Evolutionary conservation across 2,888 invertebrate genomes (phyloP).

Genomic region (Clanis bilineata): DNA sequence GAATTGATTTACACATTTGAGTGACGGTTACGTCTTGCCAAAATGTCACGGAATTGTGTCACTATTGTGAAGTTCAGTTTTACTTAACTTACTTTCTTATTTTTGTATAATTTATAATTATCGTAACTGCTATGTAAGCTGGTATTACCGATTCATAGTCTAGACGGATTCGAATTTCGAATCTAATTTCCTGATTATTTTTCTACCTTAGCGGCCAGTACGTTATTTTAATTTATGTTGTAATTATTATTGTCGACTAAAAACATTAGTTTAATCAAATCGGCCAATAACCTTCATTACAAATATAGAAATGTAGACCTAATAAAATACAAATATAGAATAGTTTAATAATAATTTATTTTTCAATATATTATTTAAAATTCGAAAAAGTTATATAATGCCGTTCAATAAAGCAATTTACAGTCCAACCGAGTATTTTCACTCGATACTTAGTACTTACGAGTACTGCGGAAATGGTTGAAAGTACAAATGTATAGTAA

Average conservation of each 20-base stretch:
- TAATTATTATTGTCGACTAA: not conserved
- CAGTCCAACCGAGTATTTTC: not conserved
- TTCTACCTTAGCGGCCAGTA: not conserved
- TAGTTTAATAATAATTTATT: not conserved
- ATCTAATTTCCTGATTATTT: not conserved
- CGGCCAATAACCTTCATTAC: not conserved
- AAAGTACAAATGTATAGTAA: slow-evolving; percentile 14
- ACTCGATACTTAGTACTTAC: not conserved
- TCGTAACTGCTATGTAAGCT: not conserved
- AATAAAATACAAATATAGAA: not conserved
- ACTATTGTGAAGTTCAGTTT: not conserved
- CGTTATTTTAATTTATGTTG: not conserved
- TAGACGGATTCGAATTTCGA: not conserved
- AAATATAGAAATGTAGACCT: not conserved
- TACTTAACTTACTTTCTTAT: not conserved
- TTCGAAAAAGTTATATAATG: not conserved
- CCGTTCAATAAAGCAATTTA: not conserved
- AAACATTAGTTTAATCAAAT: not conserved
- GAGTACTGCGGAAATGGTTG: slow-evolving; percentile 8
- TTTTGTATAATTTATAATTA: too few relatives aligned
- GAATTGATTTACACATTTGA: slow-evolving; percentile 13
- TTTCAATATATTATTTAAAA: not conserved
- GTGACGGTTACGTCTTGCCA: slow-evolving; percentile 4
- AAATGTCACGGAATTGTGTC: slow-evolving; percentile 7
- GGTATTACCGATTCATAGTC: not conserved